phyloP scores from a whole-genome alignment of 35 echinoderm and acorn worm species.

The Apostichopus parvimensis region DNA sequence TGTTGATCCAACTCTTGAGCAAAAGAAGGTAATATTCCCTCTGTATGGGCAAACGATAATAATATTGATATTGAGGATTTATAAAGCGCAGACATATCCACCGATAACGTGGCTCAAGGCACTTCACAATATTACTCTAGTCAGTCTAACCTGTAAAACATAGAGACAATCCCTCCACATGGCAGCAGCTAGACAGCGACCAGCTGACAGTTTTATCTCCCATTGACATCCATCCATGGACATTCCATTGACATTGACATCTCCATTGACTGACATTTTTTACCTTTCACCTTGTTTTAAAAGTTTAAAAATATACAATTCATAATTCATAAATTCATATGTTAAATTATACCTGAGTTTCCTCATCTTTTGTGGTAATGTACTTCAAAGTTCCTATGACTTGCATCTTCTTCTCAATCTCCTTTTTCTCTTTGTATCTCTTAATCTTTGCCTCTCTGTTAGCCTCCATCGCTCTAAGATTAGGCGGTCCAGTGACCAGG shows the following conservation, averaged over 20 bases:
- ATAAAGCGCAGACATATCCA: no score
- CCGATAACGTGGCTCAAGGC: no score
- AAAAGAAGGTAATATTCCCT: conserved; percentile 81
- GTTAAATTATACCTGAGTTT: conserved; percentile 73
- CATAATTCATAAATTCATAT: neutral
- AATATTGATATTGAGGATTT: no score
- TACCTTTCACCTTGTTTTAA: no score
- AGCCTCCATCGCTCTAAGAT: conserved; percentile 85
- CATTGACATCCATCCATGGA: no score
- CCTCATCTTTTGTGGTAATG: conserved; percentile 77
- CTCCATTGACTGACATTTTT: no score
- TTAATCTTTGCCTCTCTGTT: conserved; percentile 96
- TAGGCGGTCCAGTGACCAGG: conserved; percentile 56
- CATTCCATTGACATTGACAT: no score
- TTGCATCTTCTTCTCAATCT: conserved; percentile 77
- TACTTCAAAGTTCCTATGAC: conserved; percentile 62
- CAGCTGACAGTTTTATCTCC: neutral
- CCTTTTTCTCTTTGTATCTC: conserved; percentile 87
- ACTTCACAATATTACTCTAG: no score
- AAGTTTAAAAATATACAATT: neutral
- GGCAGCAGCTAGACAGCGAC: no score
- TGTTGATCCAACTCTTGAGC: conserved; percentile 76
- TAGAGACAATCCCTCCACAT: no score
- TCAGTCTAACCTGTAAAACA: no score
- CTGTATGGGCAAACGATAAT: conserved; percentile 30